Conservation (phyloP, 2,888 invertebrate genomes). For the Nowickia ferox region DNA sequence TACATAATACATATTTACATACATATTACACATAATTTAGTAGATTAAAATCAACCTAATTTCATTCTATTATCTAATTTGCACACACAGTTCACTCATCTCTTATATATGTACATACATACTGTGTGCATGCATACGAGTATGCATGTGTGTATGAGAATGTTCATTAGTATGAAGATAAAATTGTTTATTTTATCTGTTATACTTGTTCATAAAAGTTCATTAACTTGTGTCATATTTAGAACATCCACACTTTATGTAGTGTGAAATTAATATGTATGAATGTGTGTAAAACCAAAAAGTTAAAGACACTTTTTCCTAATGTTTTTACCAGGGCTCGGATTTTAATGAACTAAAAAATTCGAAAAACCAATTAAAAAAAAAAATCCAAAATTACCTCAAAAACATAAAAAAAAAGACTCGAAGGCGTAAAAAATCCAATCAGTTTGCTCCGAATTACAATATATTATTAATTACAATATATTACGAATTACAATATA, state of each 20-base stretch:
- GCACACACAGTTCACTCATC: slow-evolving; percentile 40
- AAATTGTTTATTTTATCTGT: slow-evolving; percentile 38
- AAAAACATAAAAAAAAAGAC: too few relatives aligned
- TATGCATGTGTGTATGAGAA: not conserved
- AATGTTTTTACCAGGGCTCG: too few relatives aligned
- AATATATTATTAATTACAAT: too few relatives aligned
- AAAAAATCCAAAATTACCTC: too few relatives aligned
- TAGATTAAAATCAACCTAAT: slow-evolving; percentile 53
- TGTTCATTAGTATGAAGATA: not conserved
- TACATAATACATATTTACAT: not conserved
- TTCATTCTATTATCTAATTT: slow-evolving; percentile 43
- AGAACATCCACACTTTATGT: slow-evolving; percentile 11
- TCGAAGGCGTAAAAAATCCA: too few relatives aligned
- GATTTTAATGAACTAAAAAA: too few relatives aligned
- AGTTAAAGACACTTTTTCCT: not conserved
- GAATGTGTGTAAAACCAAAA: not conserved
- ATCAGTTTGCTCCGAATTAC: too few relatives aligned
- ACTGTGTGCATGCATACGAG: not conserved
- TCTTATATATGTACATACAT: slow-evolving; percentile 30
- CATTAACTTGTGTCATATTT: slow-evolving; percentile 23
- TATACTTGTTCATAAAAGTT: slow-evolving; percentile 33
- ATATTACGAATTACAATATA: too few relatives aligned
- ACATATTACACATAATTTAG: slow-evolving; percentile 39
- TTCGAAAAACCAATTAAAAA: too few relatives aligned
- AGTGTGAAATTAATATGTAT: not conserved